Evolutionary conservation across 2,888 invertebrate genomes (phyloP), one percentile per base, ranked within the genome.

Genomic region (Stenotaenia linearis): DNA sequence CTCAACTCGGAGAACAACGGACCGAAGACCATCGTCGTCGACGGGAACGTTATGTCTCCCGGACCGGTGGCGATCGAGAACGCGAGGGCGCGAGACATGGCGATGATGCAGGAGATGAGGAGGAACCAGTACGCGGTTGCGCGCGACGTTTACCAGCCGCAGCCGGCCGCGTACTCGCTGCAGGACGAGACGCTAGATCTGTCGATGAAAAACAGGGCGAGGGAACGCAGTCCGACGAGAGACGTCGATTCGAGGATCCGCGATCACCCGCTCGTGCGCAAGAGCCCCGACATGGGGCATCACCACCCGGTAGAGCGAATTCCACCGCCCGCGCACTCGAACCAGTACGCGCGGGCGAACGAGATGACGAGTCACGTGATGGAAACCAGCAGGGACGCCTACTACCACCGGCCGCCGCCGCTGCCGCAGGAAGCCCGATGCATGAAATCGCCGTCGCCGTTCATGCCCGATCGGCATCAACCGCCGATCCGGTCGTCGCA

Each of bases 381-480:
- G n/a, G 82, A 82, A 69, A 82, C 80, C 50, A 79, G 82, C 50
- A 79, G 82, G n/a, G 83, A 83, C 9, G 4, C 79, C 7, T 82
- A 82, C 78, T 25, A 69, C 21, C 37, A 81, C 25, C 75, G 81
- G 21, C 78, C 61, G 30, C 45, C 40, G 7, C 37, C 79, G 18
- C 75, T 80, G 21, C 78, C 61, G 30, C 45, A 61, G 7, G 81
- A 81, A 35, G 80, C 81, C 0, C 81, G 83, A 50, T 15, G 5
- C 50, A 82, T 81, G 56, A 83, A 85, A 79, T 83, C 83, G 37
- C 83, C 84, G 6, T 82, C 84, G 12, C 80, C 83, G 18, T 83
- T 82, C 28, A 82, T 83, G 4, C 25, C 82, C 77, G 82, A 84
- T 79, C 80, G 80, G 7, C 75, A 25, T 12, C 78, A 61, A 28